Base-by-base conservation (phyloP, 1,140 invertebrate genomes). In the Drosophila leontia region DNA sequence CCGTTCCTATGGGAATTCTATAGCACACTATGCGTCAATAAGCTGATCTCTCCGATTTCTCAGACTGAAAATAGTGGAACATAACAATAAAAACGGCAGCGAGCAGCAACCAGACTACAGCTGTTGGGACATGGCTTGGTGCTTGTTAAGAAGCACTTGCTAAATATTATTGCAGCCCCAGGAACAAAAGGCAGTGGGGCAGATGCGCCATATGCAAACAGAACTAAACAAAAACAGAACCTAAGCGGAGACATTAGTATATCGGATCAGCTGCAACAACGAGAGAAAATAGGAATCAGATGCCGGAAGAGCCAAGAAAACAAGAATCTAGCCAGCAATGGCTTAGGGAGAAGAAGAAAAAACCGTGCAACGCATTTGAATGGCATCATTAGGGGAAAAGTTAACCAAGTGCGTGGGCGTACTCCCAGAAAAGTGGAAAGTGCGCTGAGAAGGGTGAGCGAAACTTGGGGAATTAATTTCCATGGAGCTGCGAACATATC, bases 121-220 rank as follows among this genome's bases (percentile, higher is more conserved):
- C 86, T 90, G 86, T 75, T 86, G 67, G 69, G 78, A 90, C 86
- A 90, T 86, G 82, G 69, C 76, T 90, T 80, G 80, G 78, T 82
- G 86, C 86, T 90, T 90, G 86, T 86, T 80, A 80, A 86, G 75
- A 90, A 86, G 77, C 86, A 86, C 87, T 86, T 91, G 79, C 86
- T 80, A 88, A 87, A 87, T 87, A 85, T 88, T 88, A 90, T 90
- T 90, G 85, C 84, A 71, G 61, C 59, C 59, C 39, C 72, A 78
- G 45, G 53, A 78, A 67, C 58, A 80, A 61, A 15, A 39, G 58
- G 19, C 62, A 51, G 44, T 42, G 48, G 15, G 41, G 67, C 50
- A 45, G 68, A 39, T 58, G 62, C 41, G 67, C 64, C 76, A 87
- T 69, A 51, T 77, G 71, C 61, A 63, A 63, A 32, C 29, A 23